Percentiles rank a stretch among this genome's conserved stretches.
phyloP scores from a whole-genome alignment of 92 coral and sea anemone genomes.

The Isaurus tuberculatus region DNA sequence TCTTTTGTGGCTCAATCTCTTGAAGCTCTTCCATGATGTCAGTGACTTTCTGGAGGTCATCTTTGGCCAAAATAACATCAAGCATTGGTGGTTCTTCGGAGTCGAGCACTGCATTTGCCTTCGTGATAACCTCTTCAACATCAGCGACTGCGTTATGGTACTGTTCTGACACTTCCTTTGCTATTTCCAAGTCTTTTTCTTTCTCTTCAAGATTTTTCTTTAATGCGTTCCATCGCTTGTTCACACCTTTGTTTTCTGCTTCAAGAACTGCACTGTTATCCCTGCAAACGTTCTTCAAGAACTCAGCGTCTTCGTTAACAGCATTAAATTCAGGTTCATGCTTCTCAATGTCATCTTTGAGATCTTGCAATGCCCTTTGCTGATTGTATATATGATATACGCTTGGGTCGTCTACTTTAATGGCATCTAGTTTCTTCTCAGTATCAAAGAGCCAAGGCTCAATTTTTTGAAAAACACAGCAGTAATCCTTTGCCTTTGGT shows the following conservation, averaged over 20 bases:
- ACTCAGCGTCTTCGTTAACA: conserved; percentile 76
- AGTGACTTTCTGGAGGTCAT: conserved; percentile 75
- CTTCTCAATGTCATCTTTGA: conserved; percentile 83
- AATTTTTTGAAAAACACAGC: conserved; percentile 60
- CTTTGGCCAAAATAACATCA: conserved; percentile 65
- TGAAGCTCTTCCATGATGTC: conserved; percentile 75
- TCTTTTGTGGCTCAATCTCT: conserved; percentile 78
- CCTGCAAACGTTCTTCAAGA: conserved; percentile 81
- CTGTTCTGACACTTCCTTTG: conserved; percentile 68
- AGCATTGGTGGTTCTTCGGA: conserved; percentile 73
- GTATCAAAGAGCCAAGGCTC: conserved; percentile 85
- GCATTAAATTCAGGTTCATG: conserved; percentile 78
- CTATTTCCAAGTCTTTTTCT: conserved; percentile 62
- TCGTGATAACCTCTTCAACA: conserved; percentile 77
- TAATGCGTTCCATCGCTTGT: conserved; percentile 87
- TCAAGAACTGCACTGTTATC: conserved; percentile 86
- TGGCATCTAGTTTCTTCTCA: conserved; percentile 69
- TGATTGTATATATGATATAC: conserved; percentile 75
- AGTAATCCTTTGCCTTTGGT: conserved; percentile 80
- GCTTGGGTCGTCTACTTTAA: conserved; percentile 70
- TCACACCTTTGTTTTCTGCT: conserved; percentile 73
- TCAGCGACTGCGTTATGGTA: conserved; percentile 62
- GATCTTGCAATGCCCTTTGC: conserved; percentile 71
- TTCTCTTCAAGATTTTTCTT: conserved; percentile 72
- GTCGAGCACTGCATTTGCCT: conserved; percentile 74